A percentile compares a stretch with the other conserved stretches of the same genome.
Evolutionary conservation across 2,888 invertebrate genomes (phyloP).

Genomic region (Suillia variegata): DNA sequence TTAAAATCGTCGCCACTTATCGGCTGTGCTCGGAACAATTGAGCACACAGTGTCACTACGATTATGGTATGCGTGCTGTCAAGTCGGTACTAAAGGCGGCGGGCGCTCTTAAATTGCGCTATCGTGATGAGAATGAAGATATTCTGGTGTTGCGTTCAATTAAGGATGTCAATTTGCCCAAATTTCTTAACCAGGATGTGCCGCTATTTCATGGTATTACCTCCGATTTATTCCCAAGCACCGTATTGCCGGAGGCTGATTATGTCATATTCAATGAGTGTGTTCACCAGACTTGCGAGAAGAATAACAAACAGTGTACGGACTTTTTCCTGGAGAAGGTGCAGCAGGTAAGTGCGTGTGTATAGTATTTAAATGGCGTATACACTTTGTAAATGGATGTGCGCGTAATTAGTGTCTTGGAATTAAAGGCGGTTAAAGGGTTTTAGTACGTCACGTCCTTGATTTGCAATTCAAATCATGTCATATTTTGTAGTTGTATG

Average conservation of each 20-base stretch:
- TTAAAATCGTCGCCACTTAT: constrained; percentile 95
- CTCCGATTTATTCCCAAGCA: constrained; percentile 90
- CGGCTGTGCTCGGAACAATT: constrained; percentile 91
- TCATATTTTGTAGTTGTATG: constrained; percentile 73
- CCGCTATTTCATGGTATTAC: constrained; percentile 93
- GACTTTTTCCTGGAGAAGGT: constrained; percentile 86
- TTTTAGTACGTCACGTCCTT: too few species aligned
- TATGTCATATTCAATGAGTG: constrained; percentile 74
- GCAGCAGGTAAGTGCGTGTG: constrained; percentile 64
- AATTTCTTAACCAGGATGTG: constrained; percentile 87
- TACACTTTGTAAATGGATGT: not conserved
- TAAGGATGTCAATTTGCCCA: constrained; percentile 92
- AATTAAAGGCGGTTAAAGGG: not conserved
- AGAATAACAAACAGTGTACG: constrained; percentile 81
- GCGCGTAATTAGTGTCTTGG: not conserved
- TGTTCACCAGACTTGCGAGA: constrained; percentile 68
- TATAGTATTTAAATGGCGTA: not conserved
- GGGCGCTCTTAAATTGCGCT: constrained; percentile 86
- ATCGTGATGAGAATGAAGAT: constrained; percentile 87
- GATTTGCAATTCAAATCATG: not conserved
- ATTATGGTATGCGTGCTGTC: constrained; percentile 96
- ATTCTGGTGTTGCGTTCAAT: constrained; percentile 86
- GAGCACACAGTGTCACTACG: constrained; percentile 92
- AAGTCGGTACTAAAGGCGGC: constrained; percentile 92
- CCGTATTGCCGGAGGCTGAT: constrained; percentile 78